Evolutionary conservation across 2,113 vertebrate genomes (phyloP), one percentile per base, ranked within the genome.

Genomic region (Falcunculus frontatus): DNA sequence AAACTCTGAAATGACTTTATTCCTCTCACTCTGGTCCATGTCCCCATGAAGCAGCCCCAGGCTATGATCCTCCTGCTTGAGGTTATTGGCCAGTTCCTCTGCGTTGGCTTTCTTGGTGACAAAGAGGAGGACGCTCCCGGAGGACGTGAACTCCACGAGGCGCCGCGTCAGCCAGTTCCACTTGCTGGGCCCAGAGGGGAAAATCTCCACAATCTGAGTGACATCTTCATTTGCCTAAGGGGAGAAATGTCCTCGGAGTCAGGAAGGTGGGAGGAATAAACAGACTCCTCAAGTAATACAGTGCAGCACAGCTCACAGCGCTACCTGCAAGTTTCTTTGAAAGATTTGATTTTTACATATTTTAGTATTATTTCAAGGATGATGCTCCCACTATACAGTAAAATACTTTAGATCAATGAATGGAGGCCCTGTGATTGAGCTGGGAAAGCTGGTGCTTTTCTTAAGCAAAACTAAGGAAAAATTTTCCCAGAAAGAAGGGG

Each of bases 1-100:
- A 89, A 99, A 99, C 90, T 99, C 99, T 4, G 98, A 99, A 93
- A 99, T 99, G 92, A 99, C 99, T 96, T 99, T 99, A 97, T 99
- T 99, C 97, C 99, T 99, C 97, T 99, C 99, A 10, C 99, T 99
- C 98, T 99, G 99, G 97, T 99, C 99, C 99, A 99, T 99, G 96
- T 99, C 99, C 65, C 99, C 99, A 3, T 99, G 99, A 32, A 99
- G 98, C 65, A 99, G 98, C 39, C 99, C 99, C 76, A 99, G 97
- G 77, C 97, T 99, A 76, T 99, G 99, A 89, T 99, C 99, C 89
- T 99, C 99, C 95, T 99, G 98, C 20, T 96, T 99, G 68, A 99
- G 98, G 96, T 99, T 99, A 53, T 97, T 98, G 60, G 99, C 99
- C 96, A 99, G 96, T 29, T 99, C 99, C 68, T 99, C 99, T 23